phyloP scores from a whole-genome alignment of 2,888 invertebrate genomes.

The Cancer borealis region DNA sequence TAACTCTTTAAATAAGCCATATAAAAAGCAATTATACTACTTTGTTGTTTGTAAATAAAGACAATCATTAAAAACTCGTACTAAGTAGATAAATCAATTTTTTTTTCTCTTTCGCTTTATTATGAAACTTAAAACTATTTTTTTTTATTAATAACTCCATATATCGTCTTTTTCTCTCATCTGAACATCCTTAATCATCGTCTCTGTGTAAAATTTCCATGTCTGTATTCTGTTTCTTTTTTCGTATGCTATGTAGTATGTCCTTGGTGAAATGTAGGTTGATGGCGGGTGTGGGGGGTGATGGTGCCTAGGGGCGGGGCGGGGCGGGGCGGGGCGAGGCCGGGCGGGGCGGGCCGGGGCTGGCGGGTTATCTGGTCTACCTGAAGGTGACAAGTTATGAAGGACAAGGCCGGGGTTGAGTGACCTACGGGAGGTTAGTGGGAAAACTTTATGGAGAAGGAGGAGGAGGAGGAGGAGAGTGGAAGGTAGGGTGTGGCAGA shows the following conservation, averaged over 20 bases:
- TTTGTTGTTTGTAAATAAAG: too few relatives aligned
- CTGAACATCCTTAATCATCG: background rate
- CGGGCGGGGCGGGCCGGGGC: background rate
- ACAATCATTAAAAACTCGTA: too few relatives aligned
- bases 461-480: background rate
- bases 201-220: background rate
- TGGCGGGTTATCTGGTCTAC: background rate
- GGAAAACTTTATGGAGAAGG: background rate
- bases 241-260: background rate
- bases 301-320: background rate
- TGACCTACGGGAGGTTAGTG: background rate
- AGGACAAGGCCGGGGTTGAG: constrained; percentile 15
- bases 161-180: background rate
- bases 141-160: too few relatives aligned
- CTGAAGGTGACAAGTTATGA: background rate
- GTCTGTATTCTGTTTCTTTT: background rate
- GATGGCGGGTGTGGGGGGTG: background rate
- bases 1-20: too few relatives aligned
- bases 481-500: background rate
- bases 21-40: too few relatives aligned
- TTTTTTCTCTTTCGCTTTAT: too few relatives aligned
- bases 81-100: too few relatives aligned
- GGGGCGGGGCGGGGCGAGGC: background rate
- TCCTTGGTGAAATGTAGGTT: background rate
- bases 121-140: too few relatives aligned